A percentile compares a stretch with the other conserved stretches of the same genome.
These are phyloP conservation scores for Bradypus variegatus DNA, from an alignment of 2,797 vertebrate species.

Conservation along the genomic window DNA sequence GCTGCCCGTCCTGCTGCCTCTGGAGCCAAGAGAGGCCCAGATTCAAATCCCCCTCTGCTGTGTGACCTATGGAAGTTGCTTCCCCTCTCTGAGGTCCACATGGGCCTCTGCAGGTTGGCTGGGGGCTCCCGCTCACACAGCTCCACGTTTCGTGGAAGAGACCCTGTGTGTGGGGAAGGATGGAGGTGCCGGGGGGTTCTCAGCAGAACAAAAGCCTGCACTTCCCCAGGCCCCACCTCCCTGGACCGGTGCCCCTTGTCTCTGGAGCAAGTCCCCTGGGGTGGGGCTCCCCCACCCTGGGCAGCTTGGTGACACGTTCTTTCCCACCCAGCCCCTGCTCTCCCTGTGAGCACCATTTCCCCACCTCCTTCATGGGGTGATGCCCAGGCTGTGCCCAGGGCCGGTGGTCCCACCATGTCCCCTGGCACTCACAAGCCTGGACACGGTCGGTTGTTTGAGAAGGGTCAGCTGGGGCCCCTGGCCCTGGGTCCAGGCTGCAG, in stretches of 20 bases:
- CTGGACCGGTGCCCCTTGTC: too few species aligned
- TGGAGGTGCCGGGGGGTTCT: neutral
- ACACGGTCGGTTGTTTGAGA: too few species aligned
- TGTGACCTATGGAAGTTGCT: neutral
- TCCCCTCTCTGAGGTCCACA: neutral
- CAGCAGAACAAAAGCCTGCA: neutral
- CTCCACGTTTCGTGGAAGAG: rapidly evolving
- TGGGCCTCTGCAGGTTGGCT: rapidly evolving
- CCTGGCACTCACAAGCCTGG: too few species aligned
- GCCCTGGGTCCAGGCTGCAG: too few species aligned
- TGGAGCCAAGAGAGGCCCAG: neutral
- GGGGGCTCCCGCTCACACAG: too few species aligned
- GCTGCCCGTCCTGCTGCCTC: neutral
- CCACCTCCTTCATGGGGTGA: neutral
- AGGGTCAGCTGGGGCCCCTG: neutral
- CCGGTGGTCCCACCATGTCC: too few species aligned
- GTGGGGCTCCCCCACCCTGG: neutral
- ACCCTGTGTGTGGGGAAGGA: neutral
- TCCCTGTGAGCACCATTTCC: neutral
- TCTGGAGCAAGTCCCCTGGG: neutral
- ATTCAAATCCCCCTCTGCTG: neutral
- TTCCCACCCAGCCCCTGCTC: neutral
- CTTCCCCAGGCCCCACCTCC: neutral
- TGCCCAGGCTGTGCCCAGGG: neutral
- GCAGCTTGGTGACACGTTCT: neutral